Base-by-base conservation (phyloP, 1,140 invertebrate species). In the Aplysia californica region DNA sequence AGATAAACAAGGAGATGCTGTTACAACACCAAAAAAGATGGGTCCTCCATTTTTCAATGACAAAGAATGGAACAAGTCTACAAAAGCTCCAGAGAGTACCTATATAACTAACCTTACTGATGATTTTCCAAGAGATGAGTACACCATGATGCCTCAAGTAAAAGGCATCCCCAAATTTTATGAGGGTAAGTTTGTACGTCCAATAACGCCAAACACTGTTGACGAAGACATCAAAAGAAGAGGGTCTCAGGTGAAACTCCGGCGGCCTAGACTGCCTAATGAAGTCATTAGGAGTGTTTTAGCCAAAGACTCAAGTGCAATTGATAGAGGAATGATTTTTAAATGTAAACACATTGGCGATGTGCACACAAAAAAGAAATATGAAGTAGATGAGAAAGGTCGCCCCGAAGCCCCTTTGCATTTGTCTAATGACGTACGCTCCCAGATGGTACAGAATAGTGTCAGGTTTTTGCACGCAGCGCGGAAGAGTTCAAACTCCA, bases 111-210 rank as follows among this genome's bases (percentile, higher is more conserved):
- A 85, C 61, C 71, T 89, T 3, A 81, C 70, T 15, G 88, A 89
- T 70, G 81, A 83, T 36, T 90, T 85, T 77, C 89, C 89, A 1
- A 77, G 88, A 18, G 87, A 90, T 80, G 83, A 83, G 44, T 88
- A 80, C 61, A 89, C 88, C 1, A 83, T 83, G 77, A 84, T 89
- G 83, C 86, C 87, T 0, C 77, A 79, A 55, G 33, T 67, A 3
- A 82, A 87, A 71, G 80, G 80, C 10, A 80, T 80, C 18, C 80
- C 83, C 6, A 84, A 83, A 65, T 86, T 82, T 73, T 86, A 73
- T 78, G 84, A 86, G 66, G 85, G 86, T 5, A 82, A 84, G 69
- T 79, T 79, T 79, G 74, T 58, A 58, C 6, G 67, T 41, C 26
- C 61, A 70, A 31, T 77, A 70, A 41, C 72, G 55, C 55, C 79